Base-by-base conservation (phyloP, 2,797 vertebrate species). In the Rhadinocentrus ornatus region DNA sequence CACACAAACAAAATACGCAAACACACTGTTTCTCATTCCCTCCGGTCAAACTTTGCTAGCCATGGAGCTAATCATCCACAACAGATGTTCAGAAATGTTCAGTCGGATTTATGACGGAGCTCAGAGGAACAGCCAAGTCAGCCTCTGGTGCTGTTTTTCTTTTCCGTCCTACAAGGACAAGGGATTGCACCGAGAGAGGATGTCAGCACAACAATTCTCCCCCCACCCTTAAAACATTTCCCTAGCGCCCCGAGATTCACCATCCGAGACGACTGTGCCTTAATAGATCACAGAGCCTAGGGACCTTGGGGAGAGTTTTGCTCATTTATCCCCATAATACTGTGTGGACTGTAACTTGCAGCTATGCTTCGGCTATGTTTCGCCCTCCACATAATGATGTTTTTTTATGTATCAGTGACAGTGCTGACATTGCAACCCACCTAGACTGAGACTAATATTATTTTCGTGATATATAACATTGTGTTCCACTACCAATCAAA, bases 41-140 rank as follows among this genome's bases (percentile, higher is more conserved):
- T 86, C 71, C 62, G 86, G 91, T 91, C 91, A 92, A 90, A 93
- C 89, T 89, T 87, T 73, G 86, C 91, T 91, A 89, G 91, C 92
- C 89, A 87, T 78, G 78, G 87, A 93, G 92, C 91, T 93, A 93
- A 93, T 93, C 93, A 93, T 92, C 90, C 91, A 93, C 91, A 93
- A 91, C 93, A 93, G 93, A 93, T 93, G 93, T 93, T 93, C 89
- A 87, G 81, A 93, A 93, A 93, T 92, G 91, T 93, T 93, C 88
- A 74, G 89, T 88, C 81, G 91, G 93, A 93, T 93, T 93, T 93
- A 93, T 89, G 91, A 91, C 73, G 81, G 83, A 83, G 91, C 93
- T 93, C 89, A 89, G 89, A 92, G 90, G 89, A 93, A 93, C 86
- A 90, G 92, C 92, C 89, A 92, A 93, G 91, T 93, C 91, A 93